A percentile compares a stretch with the other conserved stretches of the same genome.
Evolutionary conservation across 2,888 invertebrate species (phyloP).

Genomic region (Melinopterus prodromus): DNA sequence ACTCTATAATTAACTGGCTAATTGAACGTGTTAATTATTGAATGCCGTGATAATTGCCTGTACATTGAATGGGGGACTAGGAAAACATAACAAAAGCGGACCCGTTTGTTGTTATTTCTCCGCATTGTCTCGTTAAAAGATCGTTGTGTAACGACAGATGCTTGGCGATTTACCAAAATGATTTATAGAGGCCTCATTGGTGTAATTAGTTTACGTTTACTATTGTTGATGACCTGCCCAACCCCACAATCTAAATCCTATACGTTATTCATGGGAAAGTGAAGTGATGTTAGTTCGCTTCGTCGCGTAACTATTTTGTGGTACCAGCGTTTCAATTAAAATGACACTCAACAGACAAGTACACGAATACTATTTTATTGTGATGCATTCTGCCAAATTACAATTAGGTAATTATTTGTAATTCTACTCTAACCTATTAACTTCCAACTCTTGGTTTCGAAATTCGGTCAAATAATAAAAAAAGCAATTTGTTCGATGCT

Average conservation of each 20-base stretch:
- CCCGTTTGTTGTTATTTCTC: background rate
- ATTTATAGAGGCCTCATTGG: background rate
- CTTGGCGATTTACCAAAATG: background rate
- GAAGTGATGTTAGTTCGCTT: background rate
- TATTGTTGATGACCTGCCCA: background rate
- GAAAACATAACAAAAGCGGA: background rate
- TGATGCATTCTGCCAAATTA: too few species aligned
- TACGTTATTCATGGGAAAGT: slow-evolving; percentile 4
- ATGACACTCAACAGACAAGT: too few species aligned
- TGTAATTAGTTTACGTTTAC: background rate
- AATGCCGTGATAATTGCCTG: slow-evolving; percentile 39
- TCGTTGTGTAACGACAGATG: background rate
- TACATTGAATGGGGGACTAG: slow-evolving; percentile 28
- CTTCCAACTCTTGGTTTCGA: too few species aligned
- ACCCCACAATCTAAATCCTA: background rate
- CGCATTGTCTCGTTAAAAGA: background rate
- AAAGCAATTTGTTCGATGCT: too few species aligned
- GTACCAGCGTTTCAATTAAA: too few species aligned
- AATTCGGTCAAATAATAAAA: too few species aligned
- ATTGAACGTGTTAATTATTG: slow-evolving; percentile 44
- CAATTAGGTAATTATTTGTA: too few species aligned
- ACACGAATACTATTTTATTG: too few species aligned
- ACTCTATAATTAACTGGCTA: slow-evolving; percentile 36
- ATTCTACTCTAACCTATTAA: too few species aligned
- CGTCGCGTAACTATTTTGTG: too few species aligned